Base-by-base conservation (phyloP, 2,113 vertebrate genomes). In the Nibea coibor region DNA sequence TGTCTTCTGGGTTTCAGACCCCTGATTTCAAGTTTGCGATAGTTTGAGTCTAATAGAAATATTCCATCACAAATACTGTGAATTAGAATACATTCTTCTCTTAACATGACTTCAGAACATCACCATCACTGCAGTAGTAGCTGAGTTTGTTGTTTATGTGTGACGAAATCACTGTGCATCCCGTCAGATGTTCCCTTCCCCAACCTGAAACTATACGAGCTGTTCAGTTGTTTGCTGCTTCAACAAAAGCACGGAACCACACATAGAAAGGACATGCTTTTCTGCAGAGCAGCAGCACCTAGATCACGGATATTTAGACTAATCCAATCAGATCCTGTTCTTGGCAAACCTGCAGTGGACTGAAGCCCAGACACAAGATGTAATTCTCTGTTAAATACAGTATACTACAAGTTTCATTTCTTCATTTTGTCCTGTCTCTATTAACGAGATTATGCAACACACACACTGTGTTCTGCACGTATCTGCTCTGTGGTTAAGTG, bases 281-380 rank as follows among this genome's bases (percentile, higher is more conserved):
- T 50, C 5, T 61, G 43, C 57, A 20, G 51, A 71, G 28, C 45
- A 24, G 17, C 20, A 62, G 39, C 56, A 57, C 62, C 51, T 10
- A 47, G 19, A 51, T 74, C 20, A 62, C 4, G 62, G 28, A 58
- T 45, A 58, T 45, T 71, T 45, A 58, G 35, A 71, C 39, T 71
- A 58, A 74, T 73, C 71, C 43, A 48, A 20, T 28, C 22, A 10
- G 68, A 22, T 57, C 22, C 35, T 47, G 4, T 47, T 57, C 42
- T 26, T 26, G 69, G 14, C 20, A 35, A 39, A 74, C 17, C 70
- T 48, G 51, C 42, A 24, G 20, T 56, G 35, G 50, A 24, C 31
- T 35, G 7, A 64, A 24, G 39, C 62, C 39, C 39, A 24, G 20
- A 64, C n/a, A 15, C 39, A 43, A n/a, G 14, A 12, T n/a, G 2